These are phyloP conservation scores for Mus spicilegus DNA, from an alignment of 2,113 vertebrate species.

Conservation along the genomic window DNA sequence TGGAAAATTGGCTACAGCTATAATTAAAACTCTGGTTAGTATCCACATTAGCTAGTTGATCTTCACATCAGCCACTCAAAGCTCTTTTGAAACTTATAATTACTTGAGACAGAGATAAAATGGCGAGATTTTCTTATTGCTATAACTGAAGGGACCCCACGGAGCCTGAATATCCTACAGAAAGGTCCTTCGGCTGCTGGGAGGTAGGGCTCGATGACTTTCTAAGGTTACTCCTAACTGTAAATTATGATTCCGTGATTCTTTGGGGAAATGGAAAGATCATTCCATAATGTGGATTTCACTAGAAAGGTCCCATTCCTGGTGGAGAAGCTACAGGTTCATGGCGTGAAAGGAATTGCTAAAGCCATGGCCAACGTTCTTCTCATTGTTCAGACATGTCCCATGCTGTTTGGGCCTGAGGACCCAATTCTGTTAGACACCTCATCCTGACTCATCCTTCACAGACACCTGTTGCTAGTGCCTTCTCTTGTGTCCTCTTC, in stretches of 20 bases:
- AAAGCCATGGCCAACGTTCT: neutral
- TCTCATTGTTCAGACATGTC: neutral
- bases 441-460: neutral
- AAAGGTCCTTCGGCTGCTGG: neutral
- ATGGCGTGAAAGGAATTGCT: neutral
- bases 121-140: slow-evolving; percentile 13
- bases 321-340: neutral
- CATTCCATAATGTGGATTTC: neutral
- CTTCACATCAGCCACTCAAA: slow-evolving; percentile 9
- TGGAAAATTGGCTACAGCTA: slow-evolving; percentile 13
- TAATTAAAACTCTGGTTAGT: slow-evolving; percentile 65
- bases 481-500: neutral
- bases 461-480: neutral
- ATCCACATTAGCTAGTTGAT: slow-evolving; percentile 39
- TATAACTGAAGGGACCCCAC: neutral
- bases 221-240: neutral
- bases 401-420: neutral
- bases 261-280: neutral
- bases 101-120: slow-evolving; percentile 53
- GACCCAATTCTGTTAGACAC: neutral
- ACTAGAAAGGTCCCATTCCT: neutral
- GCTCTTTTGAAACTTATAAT: slow-evolving; percentile 59
- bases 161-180: neutral
- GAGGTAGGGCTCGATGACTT: slow-evolving; percentile 10
- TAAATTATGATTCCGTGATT: neutral